Evolutionary conservation across 2,888 invertebrate genomes (phyloP).

Genomic region (Stenchaetothrips biformis): DNA sequence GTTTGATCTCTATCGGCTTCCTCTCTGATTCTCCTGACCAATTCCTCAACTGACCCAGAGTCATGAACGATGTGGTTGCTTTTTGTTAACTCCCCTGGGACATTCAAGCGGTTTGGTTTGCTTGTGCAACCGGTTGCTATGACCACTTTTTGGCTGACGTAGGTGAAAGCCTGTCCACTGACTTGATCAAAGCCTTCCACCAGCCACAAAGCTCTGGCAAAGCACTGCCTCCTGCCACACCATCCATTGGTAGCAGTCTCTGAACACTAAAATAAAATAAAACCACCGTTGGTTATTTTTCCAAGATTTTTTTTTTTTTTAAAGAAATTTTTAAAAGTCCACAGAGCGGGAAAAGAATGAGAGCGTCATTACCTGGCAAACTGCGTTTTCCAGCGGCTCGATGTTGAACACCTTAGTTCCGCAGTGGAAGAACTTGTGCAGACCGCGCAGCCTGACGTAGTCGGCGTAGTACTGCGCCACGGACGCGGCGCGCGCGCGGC

Average conservation of each 20-base stretch:
- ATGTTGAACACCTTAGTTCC: conserved; percentile 54
- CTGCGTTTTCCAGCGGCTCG: conserved; percentile 42
- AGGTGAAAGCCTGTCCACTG: conserved; percentile 54
- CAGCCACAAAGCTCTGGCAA: conserved; percentile 47
- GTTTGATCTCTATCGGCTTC: neutral
- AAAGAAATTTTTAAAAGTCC: too few relatives aligned
- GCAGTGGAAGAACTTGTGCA: conserved; percentile 56
- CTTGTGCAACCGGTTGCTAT: conserved; percentile 75
- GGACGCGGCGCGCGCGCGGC: conserved; percentile 61
- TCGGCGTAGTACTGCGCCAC: conserved; percentile 72
- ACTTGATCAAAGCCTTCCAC: conserved; percentile 57
- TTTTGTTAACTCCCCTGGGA: conserved; percentile 51
- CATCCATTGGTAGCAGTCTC: conserved; percentile 31
- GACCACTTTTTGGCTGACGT: conserved; percentile 64
- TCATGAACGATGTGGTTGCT: neutral
- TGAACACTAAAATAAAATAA: conserved; percentile 35
- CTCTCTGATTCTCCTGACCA: neutral
- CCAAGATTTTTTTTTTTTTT: too few relatives aligned
- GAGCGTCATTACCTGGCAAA: neutral
- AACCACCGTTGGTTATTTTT: too few relatives aligned
- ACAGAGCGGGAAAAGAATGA: neutral
- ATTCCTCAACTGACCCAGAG: neutral
- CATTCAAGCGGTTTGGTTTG: conserved; percentile 63
- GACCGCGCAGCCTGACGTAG: conserved; percentile 63
- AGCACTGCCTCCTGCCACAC: neutral